Base-by-base conservation (phyloP, 2,113 vertebrate species). In the Polypterus bichir region DNA sequence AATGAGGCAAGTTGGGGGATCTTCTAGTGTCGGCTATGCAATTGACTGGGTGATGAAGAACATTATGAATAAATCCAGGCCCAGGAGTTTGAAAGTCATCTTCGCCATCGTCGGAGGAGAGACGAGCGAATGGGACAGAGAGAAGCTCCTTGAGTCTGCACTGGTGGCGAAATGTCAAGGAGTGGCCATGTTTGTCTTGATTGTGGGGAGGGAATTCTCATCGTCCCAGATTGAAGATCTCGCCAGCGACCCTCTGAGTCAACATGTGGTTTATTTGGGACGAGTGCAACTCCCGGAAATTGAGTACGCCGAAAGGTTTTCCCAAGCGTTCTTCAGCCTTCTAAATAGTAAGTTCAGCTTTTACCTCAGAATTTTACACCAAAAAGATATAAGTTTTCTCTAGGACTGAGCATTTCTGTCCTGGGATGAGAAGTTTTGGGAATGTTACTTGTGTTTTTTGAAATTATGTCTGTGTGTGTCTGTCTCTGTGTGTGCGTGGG, bases 101-200 rank as follows among this genome's bases (percentile, higher is more conserved):
- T 82, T 93, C 57, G 48, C 69, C 5, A 71, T 93, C 45, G 61
- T 91, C 4, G 88, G 82, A 49, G 81, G 84, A 1, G 62, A 81
- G 76, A 89, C 87, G 5, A 78, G 82, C 49, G 3, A 0, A 0
- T 70, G 75, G 71, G 91, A 92, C 76, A 68, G 9, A 64, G 73
- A 74, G 66, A 79, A 63, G 66, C 76, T 96, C 49, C 70, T 55
- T 46, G 70, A 76, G 62, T 27, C 86, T 53, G 72, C 90, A 44
- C 71, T 66, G 0, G 74, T 77, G 70, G 89, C 85, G 59, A 89
- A 88, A 68, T 93, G 92, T 63, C 74, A 83, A 63, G 91, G 87
- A 4, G 77, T 92, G 71, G 81, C 82, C 0, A 1, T 92, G 63
- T 89, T 95, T 46, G 81, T 85, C 58, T 70, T 93, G 70, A 83